Conservation (phyloP, 2,797 vertebrate genomes). For the Galagoides demidoff region DNA sequence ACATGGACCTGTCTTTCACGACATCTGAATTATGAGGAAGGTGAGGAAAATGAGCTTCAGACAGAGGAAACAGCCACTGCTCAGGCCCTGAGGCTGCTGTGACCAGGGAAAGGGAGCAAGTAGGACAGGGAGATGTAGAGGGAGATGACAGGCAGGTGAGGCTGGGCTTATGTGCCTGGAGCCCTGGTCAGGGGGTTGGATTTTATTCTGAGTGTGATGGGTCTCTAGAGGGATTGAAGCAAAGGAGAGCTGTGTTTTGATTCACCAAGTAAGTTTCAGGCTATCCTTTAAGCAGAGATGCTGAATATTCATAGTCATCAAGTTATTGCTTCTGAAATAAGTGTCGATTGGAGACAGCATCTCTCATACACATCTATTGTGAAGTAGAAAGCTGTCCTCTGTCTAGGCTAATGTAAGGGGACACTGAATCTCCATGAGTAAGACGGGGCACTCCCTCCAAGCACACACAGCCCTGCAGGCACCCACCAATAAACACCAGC, state of each 20-base stretch:
- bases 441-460: not conserved
- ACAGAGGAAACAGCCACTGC: not conserved
- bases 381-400: not conserved
- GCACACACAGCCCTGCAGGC: rapidly evolving
- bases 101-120: not conserved
- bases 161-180: rapidly evolving
- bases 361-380: not conserved
- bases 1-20: too few species aligned
- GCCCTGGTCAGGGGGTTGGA: not conserved
- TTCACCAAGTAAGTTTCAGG: not conserved
- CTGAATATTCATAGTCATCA: not conserved
- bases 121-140: too few species aligned
- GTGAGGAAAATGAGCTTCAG: not conserved
- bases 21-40: not conserved
- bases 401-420: not conserved
- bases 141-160: not conserved
- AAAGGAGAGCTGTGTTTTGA: not conserved
- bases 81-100: too few species aligned
- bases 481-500: too few species aligned
- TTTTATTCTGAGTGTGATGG: not conserved
- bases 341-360: not conserved
- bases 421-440: not conserved
- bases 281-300: too few species aligned
- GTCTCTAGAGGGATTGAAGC: not conserved
- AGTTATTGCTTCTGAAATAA: not conserved